A percentile compares a stretch with the other conserved stretches of the same genome.
These are phyloP conservation scores for Drepana arcuata DNA, from an alignment of 1,140 invertebrate genomes.

Conservation along the genomic window DNA sequence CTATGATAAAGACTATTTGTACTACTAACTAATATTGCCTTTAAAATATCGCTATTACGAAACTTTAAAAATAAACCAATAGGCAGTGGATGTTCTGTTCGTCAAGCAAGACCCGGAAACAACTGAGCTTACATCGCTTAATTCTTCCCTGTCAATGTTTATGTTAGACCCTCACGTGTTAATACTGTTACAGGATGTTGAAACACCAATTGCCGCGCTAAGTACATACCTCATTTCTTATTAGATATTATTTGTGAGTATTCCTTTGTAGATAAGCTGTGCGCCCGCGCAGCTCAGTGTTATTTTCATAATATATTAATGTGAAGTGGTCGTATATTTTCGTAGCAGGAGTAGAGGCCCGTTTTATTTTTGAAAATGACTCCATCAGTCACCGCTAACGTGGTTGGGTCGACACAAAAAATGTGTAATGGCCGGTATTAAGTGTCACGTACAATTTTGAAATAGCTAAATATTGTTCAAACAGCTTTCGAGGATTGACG, in stretches of 20 bases:
- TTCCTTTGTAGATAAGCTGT: conserved; percentile 45
- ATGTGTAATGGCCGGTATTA: conserved; percentile 42
- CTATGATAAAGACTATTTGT: not conserved
- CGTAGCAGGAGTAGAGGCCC: conserved; percentile 38
- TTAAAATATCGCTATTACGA: not conserved
- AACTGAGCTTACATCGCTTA: conserved; percentile 35
- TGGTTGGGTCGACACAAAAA: conserved; percentile 45
- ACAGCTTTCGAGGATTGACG: not conserved
- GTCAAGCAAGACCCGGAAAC: conserved; percentile 24
- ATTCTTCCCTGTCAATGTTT: conserved; percentile 51
- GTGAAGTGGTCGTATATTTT: conserved; percentile 54
- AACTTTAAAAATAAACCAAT: not conserved
- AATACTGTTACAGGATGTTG: conserved; percentile 57
- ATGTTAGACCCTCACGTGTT: conserved; percentile 48
- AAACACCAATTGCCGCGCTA: conserved; percentile 42
- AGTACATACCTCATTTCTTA: conserved; percentile 58
- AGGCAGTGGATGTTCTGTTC: not conserved
- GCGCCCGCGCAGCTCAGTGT: conserved; percentile 29
- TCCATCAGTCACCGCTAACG: conserved; percentile 66
- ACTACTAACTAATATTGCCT: not conserved
- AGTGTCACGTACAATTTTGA: conserved; percentile 46
- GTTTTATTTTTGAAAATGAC: conserved; percentile 69
- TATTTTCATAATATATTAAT: conserved; percentile 67
- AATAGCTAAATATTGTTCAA: conserved; percentile 59
- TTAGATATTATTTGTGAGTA: conserved; percentile 49